A percentile compares a stretch with the other conserved stretches of the same genome.
Conservation (phyloP, 1,140 invertebrate genomes). For the Atopsyche davidsoni region DNA sequence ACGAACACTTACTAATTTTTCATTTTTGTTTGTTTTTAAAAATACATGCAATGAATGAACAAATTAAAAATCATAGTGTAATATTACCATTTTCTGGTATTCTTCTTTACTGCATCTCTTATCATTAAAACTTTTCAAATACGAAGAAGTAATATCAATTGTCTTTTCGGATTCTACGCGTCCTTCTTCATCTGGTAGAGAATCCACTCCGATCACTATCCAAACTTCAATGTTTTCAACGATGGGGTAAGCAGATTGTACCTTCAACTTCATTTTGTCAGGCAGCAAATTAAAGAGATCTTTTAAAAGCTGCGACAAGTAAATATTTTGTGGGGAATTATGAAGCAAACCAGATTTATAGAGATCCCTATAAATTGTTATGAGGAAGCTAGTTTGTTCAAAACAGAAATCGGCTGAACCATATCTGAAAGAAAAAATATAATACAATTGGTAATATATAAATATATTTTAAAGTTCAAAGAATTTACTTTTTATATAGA, state of each 20-base stretch:
- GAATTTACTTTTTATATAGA: neutral
- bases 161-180: neutral
- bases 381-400: constrained; percentile 12
- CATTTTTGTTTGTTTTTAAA: too few relatives aligned
- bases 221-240: constrained; percentile 9
- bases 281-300: constrained; percentile 19
- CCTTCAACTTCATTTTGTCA: constrained; percentile 7
- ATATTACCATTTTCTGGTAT: constrained; percentile 13
- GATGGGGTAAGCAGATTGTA: constrained; percentile 13
- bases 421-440: constrained; percentile 19
- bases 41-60: too few relatives aligned
- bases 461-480: constrained; percentile 1
- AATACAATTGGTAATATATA: neutral
- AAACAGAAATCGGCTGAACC: constrained; percentile 17
- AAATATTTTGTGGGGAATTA: constrained; percentile 15
- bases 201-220: constrained; percentile 6
- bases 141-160: neutral
- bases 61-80: too few relatives aligned
- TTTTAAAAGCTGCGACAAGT: constrained; percentile 11
- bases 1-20: too few relatives aligned
- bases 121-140: neutral
- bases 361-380: constrained; percentile 4
- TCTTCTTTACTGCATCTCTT: neutral
- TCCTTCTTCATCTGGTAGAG: constrained; percentile 8
- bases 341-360: constrained; percentile 2